These are phyloP conservation scores for Steatocranus sp. DNA, from an alignment of 2,797 vertebrate genomes.

Conservation along the genomic window DNA sequence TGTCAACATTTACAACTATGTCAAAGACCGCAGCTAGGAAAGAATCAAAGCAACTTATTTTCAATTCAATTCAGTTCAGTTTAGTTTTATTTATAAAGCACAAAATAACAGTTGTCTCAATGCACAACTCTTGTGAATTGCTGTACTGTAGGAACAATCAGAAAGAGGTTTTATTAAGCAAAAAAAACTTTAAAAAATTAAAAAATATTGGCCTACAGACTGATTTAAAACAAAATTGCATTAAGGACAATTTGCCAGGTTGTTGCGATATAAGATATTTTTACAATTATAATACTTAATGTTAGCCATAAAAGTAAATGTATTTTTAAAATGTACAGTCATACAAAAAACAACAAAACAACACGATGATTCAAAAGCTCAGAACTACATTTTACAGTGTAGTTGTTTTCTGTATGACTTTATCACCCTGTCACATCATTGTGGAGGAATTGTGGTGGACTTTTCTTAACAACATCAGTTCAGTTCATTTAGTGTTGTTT, in stretches of 20 bases:
- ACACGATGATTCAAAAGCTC: not conserved
- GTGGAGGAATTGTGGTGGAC: not conserved
- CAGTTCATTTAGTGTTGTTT: not conserved
- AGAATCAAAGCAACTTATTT: not conserved
- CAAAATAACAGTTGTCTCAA: not conserved
- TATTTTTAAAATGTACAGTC: not conserved
- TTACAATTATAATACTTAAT: not conserved
- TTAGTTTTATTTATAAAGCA: not conserved
- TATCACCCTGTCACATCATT: not conserved
- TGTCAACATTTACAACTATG: not conserved
- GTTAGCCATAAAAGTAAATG: not conserved
- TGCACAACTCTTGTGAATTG: not conserved
- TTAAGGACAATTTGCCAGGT: not conserved
- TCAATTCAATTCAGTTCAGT: not conserved
- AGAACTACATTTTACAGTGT: not conserved
- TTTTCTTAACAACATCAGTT: not conserved
- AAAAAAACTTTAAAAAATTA: not conserved
- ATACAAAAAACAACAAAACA: not conserved
- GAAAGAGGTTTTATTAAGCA: not conserved
- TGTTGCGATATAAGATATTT: not conserved
- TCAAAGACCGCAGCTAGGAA: not conserved
- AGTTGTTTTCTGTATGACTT: not conserved
- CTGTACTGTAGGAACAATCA: not conserved
- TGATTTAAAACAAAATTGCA: not conserved
- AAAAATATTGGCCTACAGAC: not conserved